Evolutionary conservation across 2,888 invertebrate species (phyloP).

Genomic region (Cephonodes hylas): DNA sequence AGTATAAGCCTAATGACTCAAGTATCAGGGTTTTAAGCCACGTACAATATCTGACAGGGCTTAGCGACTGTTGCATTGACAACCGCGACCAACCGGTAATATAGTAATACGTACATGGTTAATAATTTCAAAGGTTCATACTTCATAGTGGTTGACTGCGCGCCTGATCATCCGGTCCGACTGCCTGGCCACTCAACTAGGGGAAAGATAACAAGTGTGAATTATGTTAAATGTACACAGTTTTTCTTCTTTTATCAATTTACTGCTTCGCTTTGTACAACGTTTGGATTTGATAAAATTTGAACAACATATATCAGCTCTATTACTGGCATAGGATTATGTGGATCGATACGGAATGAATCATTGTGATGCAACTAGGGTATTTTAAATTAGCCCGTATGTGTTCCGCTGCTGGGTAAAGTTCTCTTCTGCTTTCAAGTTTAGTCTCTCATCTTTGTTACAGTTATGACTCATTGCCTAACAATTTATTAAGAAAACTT

Average conservation of each 20-base stretch:
- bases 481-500: too few species aligned
- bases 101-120: not conserved
- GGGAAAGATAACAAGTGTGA: slow-evolving; percentile 69
- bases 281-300: slow-evolving; percentile 63
- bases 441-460: too few species aligned
- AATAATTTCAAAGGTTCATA: not conserved
- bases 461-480: too few species aligned
- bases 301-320: slow-evolving; percentile 41
- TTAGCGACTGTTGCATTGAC: not conserved
- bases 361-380: not conserved
- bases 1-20: not conserved
- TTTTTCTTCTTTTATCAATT: slow-evolving; percentile 71
- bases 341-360: too few species aligned
- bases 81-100: not conserved
- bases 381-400: too few species aligned
- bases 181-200: slow-evolving; percentile 61
- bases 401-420: too few species aligned
- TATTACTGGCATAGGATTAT: too few species aligned
- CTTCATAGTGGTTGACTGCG: slow-evolving; percentile 7
- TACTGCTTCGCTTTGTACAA: slow-evolving; percentile 59
- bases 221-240: slow-evolving; percentile 70
- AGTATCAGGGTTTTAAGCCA: not conserved
- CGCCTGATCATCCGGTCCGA: slow-evolving; percentile 29
- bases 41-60: not conserved
- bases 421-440: too few species aligned